Evolutionary conservation across 1,140 invertebrate species (phyloP), one percentile per base, ranked within the genome.

Genomic region (Bombus fervidus): DNA sequence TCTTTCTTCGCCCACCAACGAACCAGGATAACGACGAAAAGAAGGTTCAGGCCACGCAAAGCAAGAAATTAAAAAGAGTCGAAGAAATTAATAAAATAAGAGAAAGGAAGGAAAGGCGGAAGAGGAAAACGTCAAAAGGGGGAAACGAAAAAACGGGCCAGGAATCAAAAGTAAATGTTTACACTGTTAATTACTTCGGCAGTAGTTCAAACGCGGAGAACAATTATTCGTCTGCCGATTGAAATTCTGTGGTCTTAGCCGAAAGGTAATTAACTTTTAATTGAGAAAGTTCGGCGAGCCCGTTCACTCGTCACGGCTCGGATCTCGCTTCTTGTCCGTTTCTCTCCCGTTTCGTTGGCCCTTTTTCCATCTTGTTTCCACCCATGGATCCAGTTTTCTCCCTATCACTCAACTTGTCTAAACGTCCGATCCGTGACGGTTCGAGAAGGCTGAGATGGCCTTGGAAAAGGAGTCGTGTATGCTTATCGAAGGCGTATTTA

Each of bases 201-300:
- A 62, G 76, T 81, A 82, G 84, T 83, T 86, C 71, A 85, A 89
- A 86, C 83, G 81, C 43, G 78, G 83, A 80, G 87, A 93, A 92
- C 92, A 92, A 92, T 92, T 93, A 93, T 91, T 91, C 92, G 91
- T 90, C 89, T 87, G 86, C 85, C 89, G 92, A 94, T 94, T 94
- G 93, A 94, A 94, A 93, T 93, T 92, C 92, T 86, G 92, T 90
- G 92, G 91, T 86, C 91, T 91, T 91, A 93, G 89, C 91, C 91
- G 87, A 92, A 90, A 93, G 93, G 93, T 92, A 94, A 93, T 93
- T 94, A 94, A 94, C 93, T 94, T 94, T 92, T 93, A 94, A 93
- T 94, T 92, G 91, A 92, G 88, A 93, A 94, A 94, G 93, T 94
- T 94, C 89, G 85, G 86, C 62, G 57, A 64, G 84, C 47, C 34